A percentile compares a stretch with the other conserved stretches of the same genome.
These are phyloP conservation scores for Andinoacara biseriatus DNA, from an alignment of 2,113 vertebrate species.

Conservation along the genomic window DNA sequence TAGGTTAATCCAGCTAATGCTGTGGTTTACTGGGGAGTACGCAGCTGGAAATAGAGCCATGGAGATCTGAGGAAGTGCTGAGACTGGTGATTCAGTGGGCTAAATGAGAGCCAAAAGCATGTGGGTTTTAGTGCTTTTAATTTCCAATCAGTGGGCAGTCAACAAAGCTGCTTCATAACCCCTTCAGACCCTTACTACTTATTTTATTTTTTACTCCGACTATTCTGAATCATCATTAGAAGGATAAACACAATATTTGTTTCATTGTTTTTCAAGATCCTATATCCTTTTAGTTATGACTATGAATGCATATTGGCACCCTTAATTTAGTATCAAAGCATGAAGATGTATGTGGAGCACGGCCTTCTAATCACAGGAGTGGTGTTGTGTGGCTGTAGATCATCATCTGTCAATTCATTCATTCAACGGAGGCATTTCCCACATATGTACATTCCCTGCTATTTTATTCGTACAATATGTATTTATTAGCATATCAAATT, in stretches of 20 bases:
- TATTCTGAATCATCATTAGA: not conserved
- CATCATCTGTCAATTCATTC: slow-evolving; percentile 10
- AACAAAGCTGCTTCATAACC: slow-evolving; percentile 14
- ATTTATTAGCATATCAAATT: slow-evolving; percentile 38
- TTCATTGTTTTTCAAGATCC: not conserved
- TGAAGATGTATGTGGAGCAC: not conserved
- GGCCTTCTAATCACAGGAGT: slow-evolving; percentile 19
- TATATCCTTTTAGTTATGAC: not conserved
- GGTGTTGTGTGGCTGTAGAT: slow-evolving; percentile 10
- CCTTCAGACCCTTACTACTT: not conserved
- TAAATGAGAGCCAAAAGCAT: slow-evolving; percentile 21
- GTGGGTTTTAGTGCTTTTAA: not conserved
- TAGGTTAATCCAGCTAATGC: slow-evolving; percentile 70
- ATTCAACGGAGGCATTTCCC: not conserved
- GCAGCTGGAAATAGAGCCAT: slow-evolving; percentile 32
- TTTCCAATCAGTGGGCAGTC: slow-evolving; percentile 21
- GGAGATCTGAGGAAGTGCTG: slow-evolving; percentile 37
- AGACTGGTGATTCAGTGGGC: slow-evolving; percentile 29
- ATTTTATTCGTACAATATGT: slow-evolving; percentile 44
- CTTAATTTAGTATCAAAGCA: not conserved
- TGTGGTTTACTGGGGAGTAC: slow-evolving; percentile 43
- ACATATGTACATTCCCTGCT: slow-evolving; percentile 22
- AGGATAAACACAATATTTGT: not conserved
- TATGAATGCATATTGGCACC: not conserved
- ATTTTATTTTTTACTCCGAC: not conserved